Percentiles rank a stretch among this genome's conserved stretches.
These are phyloP conservation scores for Spinus olivaceus DNA, from an alignment of 2,797 vertebrate genomes.

Conservation along the genomic window DNA sequence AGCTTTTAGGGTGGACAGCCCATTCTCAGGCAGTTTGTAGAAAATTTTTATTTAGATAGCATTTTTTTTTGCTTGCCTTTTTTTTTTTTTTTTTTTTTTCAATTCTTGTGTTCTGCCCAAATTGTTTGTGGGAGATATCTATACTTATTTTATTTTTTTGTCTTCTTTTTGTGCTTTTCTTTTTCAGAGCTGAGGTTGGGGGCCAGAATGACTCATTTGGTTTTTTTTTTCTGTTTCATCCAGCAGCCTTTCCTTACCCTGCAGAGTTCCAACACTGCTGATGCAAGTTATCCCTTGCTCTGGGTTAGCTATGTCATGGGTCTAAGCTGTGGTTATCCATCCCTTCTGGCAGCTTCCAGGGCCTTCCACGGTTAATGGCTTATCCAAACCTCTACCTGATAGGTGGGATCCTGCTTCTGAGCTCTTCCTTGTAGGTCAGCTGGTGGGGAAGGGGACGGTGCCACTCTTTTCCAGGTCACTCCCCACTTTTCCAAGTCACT, in stretches of 20 bases:
- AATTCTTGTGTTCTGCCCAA: too few relatives aligned
- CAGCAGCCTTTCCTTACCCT: neutral
- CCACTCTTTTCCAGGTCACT: neutral
- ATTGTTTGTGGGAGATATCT: neutral
- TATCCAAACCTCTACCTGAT: neutral
- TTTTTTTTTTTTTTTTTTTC: neutral
- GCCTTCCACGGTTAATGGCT: rapidly evolving
- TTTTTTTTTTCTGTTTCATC: neutral
- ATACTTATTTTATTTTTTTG: neutral
- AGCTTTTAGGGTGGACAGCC: neutral
- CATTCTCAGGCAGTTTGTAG: neutral
- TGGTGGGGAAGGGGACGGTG: neutral
- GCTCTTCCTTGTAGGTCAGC: neutral
- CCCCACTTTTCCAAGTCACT: neutral
- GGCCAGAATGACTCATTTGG: too few relatives aligned
- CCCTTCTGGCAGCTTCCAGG: rapidly evolving
- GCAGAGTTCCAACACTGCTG: neutral
- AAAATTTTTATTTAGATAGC: neutral
- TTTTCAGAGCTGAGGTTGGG: neutral
- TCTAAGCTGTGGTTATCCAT: neutral
- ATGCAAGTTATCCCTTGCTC: rapidly evolving
- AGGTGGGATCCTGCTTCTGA: neutral
- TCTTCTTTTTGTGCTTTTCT: neutral
- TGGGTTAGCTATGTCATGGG: rapidly evolving
- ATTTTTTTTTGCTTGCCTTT: neutral